phyloP scores from a whole-genome alignment of 2,797 vertebrate genomes.

The Neostethus bicornis region DNA sequence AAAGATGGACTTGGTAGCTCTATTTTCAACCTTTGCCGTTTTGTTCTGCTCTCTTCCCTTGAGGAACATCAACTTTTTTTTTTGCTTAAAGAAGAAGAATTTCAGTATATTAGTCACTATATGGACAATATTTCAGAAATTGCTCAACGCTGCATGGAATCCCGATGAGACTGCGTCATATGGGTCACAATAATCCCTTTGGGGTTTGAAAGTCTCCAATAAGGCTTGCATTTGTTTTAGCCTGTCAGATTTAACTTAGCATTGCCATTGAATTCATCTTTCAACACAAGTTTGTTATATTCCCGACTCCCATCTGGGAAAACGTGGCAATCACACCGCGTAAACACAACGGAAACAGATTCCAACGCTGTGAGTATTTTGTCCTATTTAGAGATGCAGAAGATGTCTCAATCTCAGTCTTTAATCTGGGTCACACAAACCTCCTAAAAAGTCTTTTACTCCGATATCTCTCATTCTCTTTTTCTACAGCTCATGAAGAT shows the following conservation, averaged over 20 bases:
- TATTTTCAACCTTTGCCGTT: background rate
- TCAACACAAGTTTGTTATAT: slow-evolving; percentile 24
- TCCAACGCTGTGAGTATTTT: slow-evolving; percentile 24
- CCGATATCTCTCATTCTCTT: slow-evolving; percentile 14
- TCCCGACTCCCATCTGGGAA: slow-evolving; percentile 13
- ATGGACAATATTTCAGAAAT: slow-evolving; percentile 12
- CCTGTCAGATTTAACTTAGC: slow-evolving; percentile 7
- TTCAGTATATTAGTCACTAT: slow-evolving; percentile 7
- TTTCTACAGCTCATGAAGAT: slow-evolving; percentile 22
- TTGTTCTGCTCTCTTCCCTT: slow-evolving; percentile 2
- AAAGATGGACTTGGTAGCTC: background rate
- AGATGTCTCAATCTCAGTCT: slow-evolving; percentile 28
- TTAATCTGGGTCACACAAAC: slow-evolving; percentile 43
- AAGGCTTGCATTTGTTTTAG: slow-evolving; percentile 38
- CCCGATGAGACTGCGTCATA: slow-evolving; percentile 27
- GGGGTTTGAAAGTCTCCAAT: slow-evolving; percentile 27
- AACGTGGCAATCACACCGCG: background rate
- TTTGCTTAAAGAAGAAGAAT: slow-evolving; percentile 1
- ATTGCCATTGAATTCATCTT: slow-evolving; percentile 4
- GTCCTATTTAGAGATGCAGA: slow-evolving; percentile 35
- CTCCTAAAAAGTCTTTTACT: slow-evolving; percentile 2
- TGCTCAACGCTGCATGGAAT: slow-evolving; percentile 23
- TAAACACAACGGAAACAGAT: slow-evolving; percentile 11
- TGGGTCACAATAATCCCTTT: slow-evolving; percentile 33
- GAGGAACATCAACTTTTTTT: slow-evolving; percentile 24